Percentiles rank a stretch among this genome's conserved stretches.
These are phyloP conservation scores for Tribolium freemani DNA, from an alignment of 2,888 invertebrate species.

Conservation along the genomic window DNA sequence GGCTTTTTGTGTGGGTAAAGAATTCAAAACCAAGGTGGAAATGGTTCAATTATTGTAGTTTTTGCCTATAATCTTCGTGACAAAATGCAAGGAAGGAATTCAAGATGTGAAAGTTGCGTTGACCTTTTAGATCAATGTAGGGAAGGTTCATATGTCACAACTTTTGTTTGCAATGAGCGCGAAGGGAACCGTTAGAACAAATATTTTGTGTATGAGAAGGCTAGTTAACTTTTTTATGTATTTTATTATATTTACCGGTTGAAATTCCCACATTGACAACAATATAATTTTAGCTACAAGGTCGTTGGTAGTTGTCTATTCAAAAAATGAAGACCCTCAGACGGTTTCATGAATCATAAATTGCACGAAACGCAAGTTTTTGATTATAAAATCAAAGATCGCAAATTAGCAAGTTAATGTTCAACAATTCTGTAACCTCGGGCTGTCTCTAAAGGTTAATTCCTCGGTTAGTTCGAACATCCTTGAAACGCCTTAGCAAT, in stretches of 20 bases:
- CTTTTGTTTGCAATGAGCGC: background rate
- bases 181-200: background rate
- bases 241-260: background rate
- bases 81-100: slow-evolving; percentile 50
- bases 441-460: background rate
- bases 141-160: background rate
- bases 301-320: background rate
- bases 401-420: background rate
- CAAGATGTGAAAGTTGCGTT: slow-evolving; percentile 58
- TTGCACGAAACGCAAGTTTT: background rate
- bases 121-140: slow-evolving; percentile 52
- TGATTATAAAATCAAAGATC: background rate
- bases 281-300: background rate
- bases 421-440: background rate
- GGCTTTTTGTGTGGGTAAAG: slow-evolving; percentile 22
- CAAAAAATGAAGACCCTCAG: background rate
- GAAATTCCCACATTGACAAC: background rate
- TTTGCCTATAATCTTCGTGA: slow-evolving; percentile 33
- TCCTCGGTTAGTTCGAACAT: no score
- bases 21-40: slow-evolving; percentile 17
- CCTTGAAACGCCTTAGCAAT: background rate
- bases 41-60: background rate
- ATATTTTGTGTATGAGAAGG: background rate
- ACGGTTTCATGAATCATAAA: background rate
- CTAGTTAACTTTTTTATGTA: background rate